A percentile compares a stretch with the other conserved stretches of the same genome.
Evolutionary conservation across 2,113 vertebrate species (phyloP).

Genomic region (Melanotaenia duboulayi): DNA sequence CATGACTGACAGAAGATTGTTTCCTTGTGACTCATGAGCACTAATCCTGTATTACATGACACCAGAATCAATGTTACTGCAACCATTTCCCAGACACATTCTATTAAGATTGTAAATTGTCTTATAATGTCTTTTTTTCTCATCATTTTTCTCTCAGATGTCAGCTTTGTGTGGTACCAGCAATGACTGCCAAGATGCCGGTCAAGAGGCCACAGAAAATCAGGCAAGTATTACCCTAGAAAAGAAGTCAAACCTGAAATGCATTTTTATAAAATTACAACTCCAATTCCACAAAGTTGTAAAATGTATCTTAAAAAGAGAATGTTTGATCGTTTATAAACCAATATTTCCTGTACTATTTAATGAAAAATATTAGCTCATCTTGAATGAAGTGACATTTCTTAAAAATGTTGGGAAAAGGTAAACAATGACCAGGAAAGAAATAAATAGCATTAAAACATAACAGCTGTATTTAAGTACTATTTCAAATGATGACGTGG

Average conservation of each 20-base stretch:
- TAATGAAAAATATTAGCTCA: too few species aligned
- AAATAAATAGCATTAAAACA: too few species aligned
- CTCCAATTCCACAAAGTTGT: too few species aligned
- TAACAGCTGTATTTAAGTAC: too few species aligned
- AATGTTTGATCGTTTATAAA: background rate
- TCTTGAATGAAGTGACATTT: too few species aligned
- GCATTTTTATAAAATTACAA: background rate
- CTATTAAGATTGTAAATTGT: constrained; percentile 16
- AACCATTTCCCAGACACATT: background rate
- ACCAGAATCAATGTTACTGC: background rate
- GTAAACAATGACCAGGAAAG: too few species aligned
- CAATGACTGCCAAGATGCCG: constrained; percentile 45
- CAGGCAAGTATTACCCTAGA: constrained; percentile 34
- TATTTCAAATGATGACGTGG: too few species aligned
- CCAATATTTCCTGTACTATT: too few species aligned
- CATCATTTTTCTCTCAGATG: constrained; percentile 50
- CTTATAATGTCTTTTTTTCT: background rate
- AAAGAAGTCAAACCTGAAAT: background rate
- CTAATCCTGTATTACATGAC: constrained; percentile 1
- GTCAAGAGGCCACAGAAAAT: constrained; percentile 34
- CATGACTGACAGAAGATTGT: background rate
- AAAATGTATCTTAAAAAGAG: background rate
- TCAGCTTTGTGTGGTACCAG: constrained; percentile 66
- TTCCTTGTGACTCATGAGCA: constrained; percentile 11
- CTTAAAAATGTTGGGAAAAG: too few species aligned